A percentile compares a stretch with the other conserved stretches of the same genome.
phyloP scores from a whole-genome alignment of 2,888 invertebrate species.

The Colostygia pectinataria region DNA sequence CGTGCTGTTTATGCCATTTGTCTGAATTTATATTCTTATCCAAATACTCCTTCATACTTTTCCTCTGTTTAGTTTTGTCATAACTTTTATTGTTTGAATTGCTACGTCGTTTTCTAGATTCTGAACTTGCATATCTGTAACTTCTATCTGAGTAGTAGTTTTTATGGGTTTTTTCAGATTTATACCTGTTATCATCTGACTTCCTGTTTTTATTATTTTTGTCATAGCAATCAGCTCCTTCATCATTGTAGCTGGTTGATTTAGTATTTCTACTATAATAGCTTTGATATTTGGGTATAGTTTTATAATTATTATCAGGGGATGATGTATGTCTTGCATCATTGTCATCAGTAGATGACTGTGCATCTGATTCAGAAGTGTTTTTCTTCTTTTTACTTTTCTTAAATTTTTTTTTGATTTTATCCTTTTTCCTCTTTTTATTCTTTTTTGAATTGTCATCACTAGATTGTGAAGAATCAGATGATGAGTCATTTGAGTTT shows the following conservation, averaged over 20 bases:
- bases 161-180: slow-evolving; percentile 5
- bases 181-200: slow-evolving; percentile 4
- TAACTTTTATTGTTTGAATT: slow-evolving; percentile 38
- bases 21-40: slow-evolving; percentile 22
- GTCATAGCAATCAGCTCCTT: neutral
- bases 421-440: slow-evolving; percentile 47
- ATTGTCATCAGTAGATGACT: slow-evolving; percentile 32
- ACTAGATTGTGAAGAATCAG: slow-evolving; percentile 49
- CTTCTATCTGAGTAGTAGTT: slow-evolving; percentile 11
- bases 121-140: slow-evolving; percentile 19
- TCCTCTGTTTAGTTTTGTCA: slow-evolving; percentile 37
- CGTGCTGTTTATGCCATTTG: neutral
- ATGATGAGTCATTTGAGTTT: slow-evolving; percentile 60
- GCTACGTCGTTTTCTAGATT: slow-evolving; percentile 42
- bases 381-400: slow-evolving; percentile 37
- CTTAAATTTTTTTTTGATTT: slow-evolving; percentile 52
- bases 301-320: slow-evolving; percentile 22
- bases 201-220: slow-evolving; percentile 1
- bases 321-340: slow-evolving; percentile 24
- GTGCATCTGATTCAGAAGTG: slow-evolving; percentile 25
- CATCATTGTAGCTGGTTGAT: slow-evolving; percentile 3
- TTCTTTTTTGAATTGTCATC: slow-evolving; percentile 42
- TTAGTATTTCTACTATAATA: slow-evolving; percentile 5
- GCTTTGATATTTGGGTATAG: slow-evolving; percentile 14
- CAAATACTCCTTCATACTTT: slow-evolving; percentile 39